Conservation (phyloP, 2,113 vertebrate genomes). For the Sigmodon hispidus region DNA sequence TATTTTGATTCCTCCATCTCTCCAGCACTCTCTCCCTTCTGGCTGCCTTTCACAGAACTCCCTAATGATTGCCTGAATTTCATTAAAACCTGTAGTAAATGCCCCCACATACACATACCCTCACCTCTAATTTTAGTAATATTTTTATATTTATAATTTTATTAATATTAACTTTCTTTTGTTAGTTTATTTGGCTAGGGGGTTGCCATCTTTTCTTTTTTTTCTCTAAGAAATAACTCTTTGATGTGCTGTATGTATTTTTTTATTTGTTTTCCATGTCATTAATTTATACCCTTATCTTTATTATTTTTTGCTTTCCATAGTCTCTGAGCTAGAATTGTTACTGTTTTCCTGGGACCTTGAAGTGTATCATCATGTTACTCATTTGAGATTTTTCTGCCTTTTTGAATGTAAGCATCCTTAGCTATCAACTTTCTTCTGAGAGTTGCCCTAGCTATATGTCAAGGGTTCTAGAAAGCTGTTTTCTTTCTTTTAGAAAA, state of each 20-base stretch:
- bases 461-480: neutral
- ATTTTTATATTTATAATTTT: no score
- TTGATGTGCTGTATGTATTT: neutral
- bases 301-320: neutral
- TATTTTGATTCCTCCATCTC: neutral
- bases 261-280: neutral
- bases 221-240: neutral
- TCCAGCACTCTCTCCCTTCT: neutral
- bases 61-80: neutral
- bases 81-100: neutral
- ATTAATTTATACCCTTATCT: neutral
- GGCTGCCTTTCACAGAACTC: neutral
- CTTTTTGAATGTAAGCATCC: neutral
- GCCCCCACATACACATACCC: no score
- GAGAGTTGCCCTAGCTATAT: neutral
- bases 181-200: neutral
- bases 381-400: neutral
- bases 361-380: neutral
- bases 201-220: neutral
- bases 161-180: neutral
- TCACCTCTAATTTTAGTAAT: neutral
- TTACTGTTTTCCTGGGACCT: neutral
- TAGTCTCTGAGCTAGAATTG: neutral
- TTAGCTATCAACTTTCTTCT: neutral
- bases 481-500: no score